phyloP scores from a whole-genome alignment of 2,113 vertebrate species.

The Delphinapterus leucas region DNA sequence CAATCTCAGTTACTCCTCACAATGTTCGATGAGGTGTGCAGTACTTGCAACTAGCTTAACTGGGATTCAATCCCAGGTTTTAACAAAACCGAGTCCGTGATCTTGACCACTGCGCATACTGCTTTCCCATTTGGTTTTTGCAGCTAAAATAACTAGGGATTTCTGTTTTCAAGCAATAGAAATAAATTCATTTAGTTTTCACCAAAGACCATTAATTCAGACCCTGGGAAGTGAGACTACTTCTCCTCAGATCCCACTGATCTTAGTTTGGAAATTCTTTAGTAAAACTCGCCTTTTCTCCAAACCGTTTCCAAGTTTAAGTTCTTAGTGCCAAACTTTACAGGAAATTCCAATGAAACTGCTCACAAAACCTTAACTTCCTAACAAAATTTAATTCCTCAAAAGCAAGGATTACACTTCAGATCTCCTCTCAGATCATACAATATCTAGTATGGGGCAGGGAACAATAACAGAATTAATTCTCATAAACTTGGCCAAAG shows the following conservation, averaged over 20 bases:
- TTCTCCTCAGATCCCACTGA: neutral
- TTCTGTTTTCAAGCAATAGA: conserved; percentile 11
- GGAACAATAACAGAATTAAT: neutral
- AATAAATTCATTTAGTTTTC: neutral
- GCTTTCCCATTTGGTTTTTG: neutral
- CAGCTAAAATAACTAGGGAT: neutral
- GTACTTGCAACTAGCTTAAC: neutral
- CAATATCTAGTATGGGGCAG: neutral
- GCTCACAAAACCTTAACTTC: neutral
- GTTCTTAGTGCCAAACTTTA: neutral
- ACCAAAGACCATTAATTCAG: neutral
- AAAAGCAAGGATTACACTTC: neutral
- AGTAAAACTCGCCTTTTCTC: neutral
- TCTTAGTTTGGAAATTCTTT: neutral
- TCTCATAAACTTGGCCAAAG: neutral
- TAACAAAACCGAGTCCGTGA: neutral
- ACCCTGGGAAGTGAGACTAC: neutral
- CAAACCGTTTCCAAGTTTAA: neutral
- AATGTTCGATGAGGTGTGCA: neutral
- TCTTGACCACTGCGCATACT: neutral
- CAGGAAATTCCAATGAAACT: neutral
- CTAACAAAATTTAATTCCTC: neutral
- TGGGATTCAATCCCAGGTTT: neutral
- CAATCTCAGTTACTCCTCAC: neutral
- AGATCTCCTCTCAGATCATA: neutral